A percentile compares a stretch with the other conserved stretches of the same genome.
Evolutionary conservation across 2,888 invertebrate genomes (phyloP).

Genomic region (Dasysyrphus albostriatus): DNA sequence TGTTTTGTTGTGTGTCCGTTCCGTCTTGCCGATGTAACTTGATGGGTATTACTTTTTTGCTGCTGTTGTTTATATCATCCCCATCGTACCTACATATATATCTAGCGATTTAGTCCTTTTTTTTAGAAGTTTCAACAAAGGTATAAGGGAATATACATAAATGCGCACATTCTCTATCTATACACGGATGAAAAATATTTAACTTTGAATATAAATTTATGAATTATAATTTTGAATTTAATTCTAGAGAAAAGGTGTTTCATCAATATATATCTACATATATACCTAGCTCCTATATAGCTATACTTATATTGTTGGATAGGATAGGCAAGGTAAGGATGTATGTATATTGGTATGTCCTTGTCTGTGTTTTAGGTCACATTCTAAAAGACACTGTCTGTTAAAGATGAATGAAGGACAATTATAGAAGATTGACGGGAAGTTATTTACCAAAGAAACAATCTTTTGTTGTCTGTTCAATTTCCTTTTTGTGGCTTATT

Average conservation of each 20-base stretch:
- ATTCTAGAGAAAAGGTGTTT: constrained; percentile 38
- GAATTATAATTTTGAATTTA: constrained; percentile 70
- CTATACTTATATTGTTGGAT: too few species aligned
- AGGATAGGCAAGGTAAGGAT: background rate
- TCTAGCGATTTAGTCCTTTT: constrained; percentile 27
- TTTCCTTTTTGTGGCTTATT: constrained; percentile 74
- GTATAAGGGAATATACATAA: constrained; percentile 11
- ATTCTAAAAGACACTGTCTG: constrained; percentile 44
- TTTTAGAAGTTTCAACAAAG: background rate
- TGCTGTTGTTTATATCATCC: constrained; percentile 39
- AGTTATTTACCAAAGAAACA: constrained; percentile 73
- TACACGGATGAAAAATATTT: constrained; percentile 29
- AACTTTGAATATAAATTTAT: constrained; percentile 75
- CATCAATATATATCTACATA: constrained; percentile 9
- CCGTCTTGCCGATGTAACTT: constrained; percentile 28
- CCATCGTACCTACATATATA: background rate
- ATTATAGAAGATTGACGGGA: constrained; percentile 49
- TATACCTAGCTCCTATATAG: too few species aligned
- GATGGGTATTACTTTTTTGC: constrained; percentile 12
- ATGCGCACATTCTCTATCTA: constrained; percentile 15
- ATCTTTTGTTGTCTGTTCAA: constrained; percentile 76
- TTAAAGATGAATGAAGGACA: constrained; percentile 53
- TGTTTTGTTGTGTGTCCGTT: constrained; percentile 34
- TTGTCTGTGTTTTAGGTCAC: constrained; percentile 42
- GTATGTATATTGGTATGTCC: background rate